phyloP scores from a whole-genome alignment of 2,888 invertebrate genomes.

The Pelosia muscerda region DNA sequence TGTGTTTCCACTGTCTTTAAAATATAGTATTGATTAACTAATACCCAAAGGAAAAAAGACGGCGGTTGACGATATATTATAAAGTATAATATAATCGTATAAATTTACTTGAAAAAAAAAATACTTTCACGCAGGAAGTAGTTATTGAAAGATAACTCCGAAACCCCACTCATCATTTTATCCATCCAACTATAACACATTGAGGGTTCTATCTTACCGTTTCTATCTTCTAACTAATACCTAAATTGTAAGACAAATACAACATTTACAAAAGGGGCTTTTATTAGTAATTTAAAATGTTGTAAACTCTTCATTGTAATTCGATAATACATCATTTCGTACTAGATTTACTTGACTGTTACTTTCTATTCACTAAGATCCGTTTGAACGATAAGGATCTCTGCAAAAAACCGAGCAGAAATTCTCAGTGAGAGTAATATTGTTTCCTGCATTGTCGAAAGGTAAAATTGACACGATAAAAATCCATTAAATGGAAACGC shows the following conservation, averaged over 20 bases:
- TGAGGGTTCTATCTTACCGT: background rate
- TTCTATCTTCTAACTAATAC: background rate
- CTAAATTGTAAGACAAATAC: background rate
- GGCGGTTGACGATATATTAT: too few species aligned
- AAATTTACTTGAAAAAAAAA: too few species aligned
- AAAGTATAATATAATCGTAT: too few species aligned
- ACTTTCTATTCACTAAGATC: slow-evolving; percentile 53
- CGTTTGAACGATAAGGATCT: slow-evolving; percentile 23
- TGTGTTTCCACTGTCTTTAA: too few species aligned
- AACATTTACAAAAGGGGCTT: background rate
- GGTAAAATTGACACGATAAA: slow-evolving; percentile 1
- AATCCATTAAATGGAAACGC: background rate
- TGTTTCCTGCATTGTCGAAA: slow-evolving; percentile 9
- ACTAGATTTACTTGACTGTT: slow-evolving; percentile 26
- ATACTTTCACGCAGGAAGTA: too few species aligned
- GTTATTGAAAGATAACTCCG: too few species aligned
- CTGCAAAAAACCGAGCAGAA: slow-evolving; percentile 21
- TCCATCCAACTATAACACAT: background rate
- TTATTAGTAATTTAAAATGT: slow-evolving; percentile 8
- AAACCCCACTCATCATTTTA: too few species aligned
- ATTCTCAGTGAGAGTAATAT: slow-evolving; percentile 22
- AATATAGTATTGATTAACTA: too few species aligned
- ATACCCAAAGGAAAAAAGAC: too few species aligned
- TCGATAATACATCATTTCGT: slow-evolving; percentile 39
- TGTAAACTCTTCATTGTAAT: slow-evolving; percentile 28